phyloP scores from a whole-genome alignment of 2,797 vertebrate genomes.

The Amblyraja radiata region DNA sequence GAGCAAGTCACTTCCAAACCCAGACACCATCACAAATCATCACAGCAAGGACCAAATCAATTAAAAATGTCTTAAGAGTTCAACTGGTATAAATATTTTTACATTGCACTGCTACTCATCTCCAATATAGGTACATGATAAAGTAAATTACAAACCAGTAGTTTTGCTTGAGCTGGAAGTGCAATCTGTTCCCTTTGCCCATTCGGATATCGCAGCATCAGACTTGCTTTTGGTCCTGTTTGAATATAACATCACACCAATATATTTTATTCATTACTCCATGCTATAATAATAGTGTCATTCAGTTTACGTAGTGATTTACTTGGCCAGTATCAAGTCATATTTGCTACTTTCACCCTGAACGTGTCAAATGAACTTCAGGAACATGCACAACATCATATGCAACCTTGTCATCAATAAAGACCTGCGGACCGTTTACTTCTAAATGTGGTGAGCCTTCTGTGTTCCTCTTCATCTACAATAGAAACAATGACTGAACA shows the following conservation, averaged over 20 bases:
- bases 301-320: neutral
- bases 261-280: neutral
- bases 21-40: neutral
- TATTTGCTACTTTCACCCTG: neutral
- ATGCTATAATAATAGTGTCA: neutral
- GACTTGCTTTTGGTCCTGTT: conserved; percentile 90
- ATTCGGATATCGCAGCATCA: conserved; percentile 97
- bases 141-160: conserved; percentile 69
- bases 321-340: neutral
- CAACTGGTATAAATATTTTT: neutral
- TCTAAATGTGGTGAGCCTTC: neutral
- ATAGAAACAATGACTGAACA: neutral
- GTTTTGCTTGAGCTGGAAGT: conserved; percentile 87
- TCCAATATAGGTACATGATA: neutral
- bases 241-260: neutral
- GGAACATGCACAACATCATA: neutral
- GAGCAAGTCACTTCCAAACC: neutral
- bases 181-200: conserved; percentile 94
- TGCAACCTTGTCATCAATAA: neutral
- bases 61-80: neutral
- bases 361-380: neutral
- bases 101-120: neutral
- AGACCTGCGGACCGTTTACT: neutral
- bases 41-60: neutral
- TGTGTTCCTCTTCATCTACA: neutral